Evolutionary conservation across 2,888 invertebrate genomes (phyloP).

Genomic region (Patella depressa): DNA sequence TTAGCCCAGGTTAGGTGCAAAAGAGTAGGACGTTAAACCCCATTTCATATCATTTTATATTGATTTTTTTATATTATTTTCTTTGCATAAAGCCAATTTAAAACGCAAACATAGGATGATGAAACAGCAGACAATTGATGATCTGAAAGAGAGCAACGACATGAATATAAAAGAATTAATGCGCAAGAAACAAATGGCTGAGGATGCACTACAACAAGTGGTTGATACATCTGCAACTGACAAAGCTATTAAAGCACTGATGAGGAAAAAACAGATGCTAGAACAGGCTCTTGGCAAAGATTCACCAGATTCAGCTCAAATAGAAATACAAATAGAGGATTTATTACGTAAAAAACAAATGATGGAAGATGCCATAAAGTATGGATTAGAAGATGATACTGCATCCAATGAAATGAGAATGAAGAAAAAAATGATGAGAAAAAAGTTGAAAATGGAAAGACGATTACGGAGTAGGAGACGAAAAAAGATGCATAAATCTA

Average conservation of each 20-base stretch:
- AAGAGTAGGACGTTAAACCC: no score
- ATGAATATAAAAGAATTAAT: conserved; percentile 33
- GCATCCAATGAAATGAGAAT: conserved; percentile 16
- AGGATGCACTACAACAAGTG: conserved; percentile 24
- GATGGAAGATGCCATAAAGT: conserved; percentile 4
- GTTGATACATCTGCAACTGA: not conserved
- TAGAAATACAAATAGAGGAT: not conserved
- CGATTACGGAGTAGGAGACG: conserved; percentile 39
- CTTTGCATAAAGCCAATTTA: conserved; percentile 16
- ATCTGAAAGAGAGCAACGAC: conserved; percentile 30
- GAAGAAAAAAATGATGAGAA: conserved; percentile 34
- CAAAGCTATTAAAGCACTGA: conserved; percentile 25
- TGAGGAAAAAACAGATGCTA: conserved; percentile 36
- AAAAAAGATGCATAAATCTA: conserved; percentile 29
- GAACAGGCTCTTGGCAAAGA: conserved; percentile 13
- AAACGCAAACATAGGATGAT: conserved; percentile 45
- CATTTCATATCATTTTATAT: not conserved
- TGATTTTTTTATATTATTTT: not conserved
- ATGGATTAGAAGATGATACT: not conserved
- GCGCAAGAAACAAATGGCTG: conserved; percentile 31
- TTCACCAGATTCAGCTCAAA: conserved; percentile 8
- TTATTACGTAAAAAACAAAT: conserved; percentile 6
- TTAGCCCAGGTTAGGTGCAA: no score
- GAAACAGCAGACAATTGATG: conserved; percentile 27
- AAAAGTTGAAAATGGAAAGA: conserved; percentile 43